phyloP scores from a whole-genome alignment of 2,888 invertebrate species.

The Scaeva pyrastri region DNA sequence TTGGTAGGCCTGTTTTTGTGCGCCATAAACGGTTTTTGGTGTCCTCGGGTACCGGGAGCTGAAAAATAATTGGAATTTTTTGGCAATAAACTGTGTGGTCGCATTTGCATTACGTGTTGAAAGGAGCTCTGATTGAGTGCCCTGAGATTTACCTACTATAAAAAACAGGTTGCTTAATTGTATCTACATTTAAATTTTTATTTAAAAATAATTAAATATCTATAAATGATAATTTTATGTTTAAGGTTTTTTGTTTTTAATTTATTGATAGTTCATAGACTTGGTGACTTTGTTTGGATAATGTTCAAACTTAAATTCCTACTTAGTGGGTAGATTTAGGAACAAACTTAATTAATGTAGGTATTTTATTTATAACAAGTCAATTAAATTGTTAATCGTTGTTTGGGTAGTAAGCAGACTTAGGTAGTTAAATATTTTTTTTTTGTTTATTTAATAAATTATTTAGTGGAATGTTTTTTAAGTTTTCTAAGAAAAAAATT shows the following conservation, averaged over 20 bases:
- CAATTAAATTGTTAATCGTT: too few relatives aligned
- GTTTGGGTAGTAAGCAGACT: too few relatives aligned
- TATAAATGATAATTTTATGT: slow-evolving; percentile 24
- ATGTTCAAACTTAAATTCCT: not conserved
- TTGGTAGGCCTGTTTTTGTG: too few relatives aligned
- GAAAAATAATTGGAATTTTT: slow-evolving; percentile 26
- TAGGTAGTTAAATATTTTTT: too few relatives aligned
- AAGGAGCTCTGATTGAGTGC: slow-evolving; percentile 25
- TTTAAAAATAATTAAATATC: slow-evolving; percentile 6
- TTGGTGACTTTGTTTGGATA: not conserved
- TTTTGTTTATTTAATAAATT: too few relatives aligned
- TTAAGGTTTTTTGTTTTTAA: not conserved
- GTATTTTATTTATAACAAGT: too few relatives aligned
- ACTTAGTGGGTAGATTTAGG: too few relatives aligned
- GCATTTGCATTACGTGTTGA: slow-evolving; percentile 19
- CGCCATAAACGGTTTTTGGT: slow-evolving; percentile 17
- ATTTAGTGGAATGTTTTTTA: too few relatives aligned
- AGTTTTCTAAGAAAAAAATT: too few relatives aligned
- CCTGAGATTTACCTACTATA: not conserved
- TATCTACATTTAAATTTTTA: not conserved
- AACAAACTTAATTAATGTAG: too few relatives aligned
- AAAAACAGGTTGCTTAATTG: slow-evolving; percentile 38
- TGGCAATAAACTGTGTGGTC: slow-evolving; percentile 71
- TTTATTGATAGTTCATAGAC: not conserved
- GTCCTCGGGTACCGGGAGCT: not conserved